Conservation (phyloP, 2,888 invertebrate species). For the Cosmia pyralina region DNA sequence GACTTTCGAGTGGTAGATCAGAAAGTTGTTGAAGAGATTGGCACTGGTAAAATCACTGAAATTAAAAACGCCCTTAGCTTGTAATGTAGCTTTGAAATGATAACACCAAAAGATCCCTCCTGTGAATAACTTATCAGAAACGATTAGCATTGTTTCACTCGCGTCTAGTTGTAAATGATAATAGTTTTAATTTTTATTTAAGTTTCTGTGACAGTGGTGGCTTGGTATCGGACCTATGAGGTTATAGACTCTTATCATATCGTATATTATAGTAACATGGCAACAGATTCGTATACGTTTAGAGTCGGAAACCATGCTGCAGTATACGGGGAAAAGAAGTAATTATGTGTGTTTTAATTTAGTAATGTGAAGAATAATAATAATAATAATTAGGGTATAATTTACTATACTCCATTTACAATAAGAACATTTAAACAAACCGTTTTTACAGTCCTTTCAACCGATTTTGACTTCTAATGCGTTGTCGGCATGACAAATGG, state of each 20-base stretch:
- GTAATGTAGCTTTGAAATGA: slow-evolving; percentile 41
- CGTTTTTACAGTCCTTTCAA: too few relatives aligned
- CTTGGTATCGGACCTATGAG: slow-evolving; percentile 54
- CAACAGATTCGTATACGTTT: slow-evolving; percentile 53
- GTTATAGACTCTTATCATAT: slow-evolving; percentile 60
- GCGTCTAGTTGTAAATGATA: slow-evolving; percentile 60
- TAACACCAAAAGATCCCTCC: slow-evolving; percentile 58
- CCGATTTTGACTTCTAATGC: too few relatives aligned
- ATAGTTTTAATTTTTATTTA: slow-evolving; percentile 57
- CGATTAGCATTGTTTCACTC: slow-evolving; percentile 53
- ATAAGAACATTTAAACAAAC: too few relatives aligned
- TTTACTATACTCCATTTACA: too few relatives aligned
- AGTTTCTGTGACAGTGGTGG: slow-evolving; percentile 55
- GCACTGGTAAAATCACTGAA: slow-evolving; percentile 11
- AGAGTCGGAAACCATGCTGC: slow-evolving; percentile 37
- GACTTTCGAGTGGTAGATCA: slow-evolving; percentile 4
- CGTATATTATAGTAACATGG: slow-evolving; percentile 48
- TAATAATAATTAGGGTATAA: slow-evolving; percentile 41
- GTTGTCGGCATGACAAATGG: too few relatives aligned
- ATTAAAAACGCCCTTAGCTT: slow-evolving; percentile 35
- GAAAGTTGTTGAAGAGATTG: background rate
- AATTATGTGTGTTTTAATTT: slow-evolving; percentile 38
- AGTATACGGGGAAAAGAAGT: slow-evolving; percentile 21
- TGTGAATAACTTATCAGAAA: slow-evolving; percentile 32
- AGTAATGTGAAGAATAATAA: slow-evolving; percentile 30